Evolutionary conservation across 2,113 vertebrate genomes (phyloP).

Genomic region (Peromyscus californicus): DNA sequence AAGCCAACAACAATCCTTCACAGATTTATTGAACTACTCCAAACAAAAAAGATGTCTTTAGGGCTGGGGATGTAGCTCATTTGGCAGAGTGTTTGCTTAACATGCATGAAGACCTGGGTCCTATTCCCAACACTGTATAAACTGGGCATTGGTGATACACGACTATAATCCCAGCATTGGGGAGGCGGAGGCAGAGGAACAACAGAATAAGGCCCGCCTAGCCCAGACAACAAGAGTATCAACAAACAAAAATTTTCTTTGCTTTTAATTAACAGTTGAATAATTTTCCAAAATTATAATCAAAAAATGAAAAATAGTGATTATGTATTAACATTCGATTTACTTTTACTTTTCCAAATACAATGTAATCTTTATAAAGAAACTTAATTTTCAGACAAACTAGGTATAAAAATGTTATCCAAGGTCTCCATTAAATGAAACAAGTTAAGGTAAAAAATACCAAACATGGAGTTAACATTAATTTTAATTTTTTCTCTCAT

Average conservation of each 20-base stretch:
- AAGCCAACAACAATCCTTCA: background rate
- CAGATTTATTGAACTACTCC: background rate
- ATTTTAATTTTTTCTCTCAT: slow-evolving; percentile 34
- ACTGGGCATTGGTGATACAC: background rate
- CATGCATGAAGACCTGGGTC: background rate
- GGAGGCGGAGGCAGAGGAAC: background rate
- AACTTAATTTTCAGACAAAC: slow-evolving; percentile 43
- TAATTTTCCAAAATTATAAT: slow-evolving; percentile 33
- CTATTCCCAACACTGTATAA: background rate
- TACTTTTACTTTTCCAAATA: slow-evolving; percentile 33
- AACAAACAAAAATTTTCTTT: background rate
- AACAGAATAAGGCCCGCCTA: background rate
- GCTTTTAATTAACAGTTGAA: slow-evolving; percentile 37
- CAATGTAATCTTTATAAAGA: slow-evolving; percentile 47
- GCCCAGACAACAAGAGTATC: background rate
- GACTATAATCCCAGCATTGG: background rate
- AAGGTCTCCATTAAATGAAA: slow-evolving; percentile 51
- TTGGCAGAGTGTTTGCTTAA: background rate
- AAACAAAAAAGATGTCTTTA: background rate
- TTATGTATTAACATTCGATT: slow-evolving; percentile 46
- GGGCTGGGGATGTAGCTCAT: too few relatives aligned
- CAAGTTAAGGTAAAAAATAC: slow-evolving; percentile 51
- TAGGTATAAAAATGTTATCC: slow-evolving; percentile 13
- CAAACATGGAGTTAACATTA: slow-evolving; percentile 25
- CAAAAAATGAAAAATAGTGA: slow-evolving; percentile 35